These are phyloP conservation scores for Trissolcus japonicus DNA, from an alignment of 2,888 invertebrate genomes.

Conservation along the genomic window DNA sequence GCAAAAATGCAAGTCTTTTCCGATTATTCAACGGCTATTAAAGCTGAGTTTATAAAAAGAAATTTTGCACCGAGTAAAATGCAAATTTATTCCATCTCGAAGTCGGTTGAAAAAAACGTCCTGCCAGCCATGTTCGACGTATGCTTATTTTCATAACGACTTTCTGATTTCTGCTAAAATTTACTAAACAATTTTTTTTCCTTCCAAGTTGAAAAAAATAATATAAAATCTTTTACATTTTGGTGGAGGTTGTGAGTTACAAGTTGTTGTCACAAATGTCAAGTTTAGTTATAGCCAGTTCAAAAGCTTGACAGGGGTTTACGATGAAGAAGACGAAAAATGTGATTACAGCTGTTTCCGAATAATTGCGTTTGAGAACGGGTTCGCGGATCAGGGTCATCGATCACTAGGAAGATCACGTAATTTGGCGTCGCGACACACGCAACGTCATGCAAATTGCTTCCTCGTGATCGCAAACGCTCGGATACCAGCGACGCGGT, in stretches of 20 bases:
- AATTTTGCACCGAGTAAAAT: slow-evolving; percentile 8
- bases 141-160: too few relatives aligned
- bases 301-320: not conserved
- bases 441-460: slow-evolving; percentile 55
- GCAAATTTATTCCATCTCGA: slow-evolving; percentile 19
- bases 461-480: slow-evolving; percentile 52
- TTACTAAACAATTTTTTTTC: slow-evolving; percentile 1
- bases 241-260: too few relatives aligned
- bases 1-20: slow-evolving; percentile 13
- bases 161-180: not conserved
- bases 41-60: slow-evolving; percentile 29
- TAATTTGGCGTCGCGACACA: slow-evolving; percentile 54
- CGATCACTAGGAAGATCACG: slow-evolving; percentile 49
- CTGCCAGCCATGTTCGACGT: not conserved
- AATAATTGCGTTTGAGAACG: slow-evolving; percentile 17
- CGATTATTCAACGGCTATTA: slow-evolving; percentile 20
- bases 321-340: not conserved
- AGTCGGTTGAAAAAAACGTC: slow-evolving; percentile 4
- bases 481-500: slow-evolving; percentile 19
- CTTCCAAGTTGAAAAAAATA: too few relatives aligned
- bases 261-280: too few relatives aligned
- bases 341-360: not conserved
- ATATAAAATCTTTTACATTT: too few relatives aligned
- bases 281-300: too few relatives aligned
- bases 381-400: slow-evolving; percentile 40